phyloP scores from a whole-genome alignment of 2,888 invertebrate genomes.

The Agonopterix alstromeriana region DNA sequence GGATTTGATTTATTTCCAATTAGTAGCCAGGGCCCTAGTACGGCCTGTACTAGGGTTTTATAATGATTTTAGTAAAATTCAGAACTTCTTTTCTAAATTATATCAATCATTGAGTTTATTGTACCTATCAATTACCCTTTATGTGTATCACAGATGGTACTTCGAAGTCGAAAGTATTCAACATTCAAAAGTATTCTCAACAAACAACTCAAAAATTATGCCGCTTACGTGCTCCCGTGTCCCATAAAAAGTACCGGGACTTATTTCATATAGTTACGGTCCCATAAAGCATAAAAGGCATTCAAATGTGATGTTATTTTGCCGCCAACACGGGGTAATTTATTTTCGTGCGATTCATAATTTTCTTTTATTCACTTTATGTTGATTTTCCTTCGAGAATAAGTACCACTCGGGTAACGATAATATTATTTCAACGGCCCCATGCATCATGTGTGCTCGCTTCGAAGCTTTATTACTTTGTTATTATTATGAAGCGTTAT shows the following conservation, averaged over 20 bases:
- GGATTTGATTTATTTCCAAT: no score
- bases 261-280: slow-evolving; percentile 73
- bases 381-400: slow-evolving; percentile 71
- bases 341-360: slow-evolving; percentile 76
- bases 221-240: slow-evolving; percentile 64
- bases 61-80: no score
- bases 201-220: slow-evolving; percentile 67
- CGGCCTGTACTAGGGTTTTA: no score
- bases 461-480: slow-evolving; percentile 58
- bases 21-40: no score
- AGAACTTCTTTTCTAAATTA: no score
- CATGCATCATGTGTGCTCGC: slow-evolving; percentile 56
- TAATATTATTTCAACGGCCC: slow-evolving; percentile 75
- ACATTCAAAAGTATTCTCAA: slow-evolving; percentile 25
- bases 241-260: slow-evolving; percentile 66
- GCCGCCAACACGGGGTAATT: slow-evolving; percentile 76
- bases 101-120: no score
- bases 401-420: slow-evolving; percentile 52
- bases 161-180: not conserved
- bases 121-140: no score
- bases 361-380: slow-evolving; percentile 78
- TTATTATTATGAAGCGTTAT: slow-evolving; percentile 43
- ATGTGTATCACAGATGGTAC: no score
- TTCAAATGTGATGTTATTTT: slow-evolving; percentile 78
- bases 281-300: slow-evolving; percentile 75